Conservation (phyloP, 2,797 vertebrate genomes). For the Prunella strophiata region DNA sequence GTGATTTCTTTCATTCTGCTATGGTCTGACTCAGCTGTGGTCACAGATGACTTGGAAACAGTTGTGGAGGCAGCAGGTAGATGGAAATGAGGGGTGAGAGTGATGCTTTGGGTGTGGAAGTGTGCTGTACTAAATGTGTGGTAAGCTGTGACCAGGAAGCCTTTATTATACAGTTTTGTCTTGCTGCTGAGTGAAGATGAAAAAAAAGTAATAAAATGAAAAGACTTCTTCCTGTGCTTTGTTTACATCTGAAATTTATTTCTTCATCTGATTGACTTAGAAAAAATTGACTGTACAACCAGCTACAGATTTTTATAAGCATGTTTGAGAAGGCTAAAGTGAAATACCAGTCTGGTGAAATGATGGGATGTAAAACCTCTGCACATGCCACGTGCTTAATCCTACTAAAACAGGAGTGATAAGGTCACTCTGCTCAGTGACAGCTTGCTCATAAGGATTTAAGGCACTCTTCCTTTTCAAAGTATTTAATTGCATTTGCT, state of each 20-base stretch:
- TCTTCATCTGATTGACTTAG: neutral
- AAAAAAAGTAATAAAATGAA: neutral
- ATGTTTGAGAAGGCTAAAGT: neutral
- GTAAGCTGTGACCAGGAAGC: neutral
- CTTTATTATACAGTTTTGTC: neutral
- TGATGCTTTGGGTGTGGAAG: neutral
- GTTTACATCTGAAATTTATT: neutral
- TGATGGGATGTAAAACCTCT: neutral
- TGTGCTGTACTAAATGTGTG: rapidly evolving
- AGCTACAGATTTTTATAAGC: neutral
- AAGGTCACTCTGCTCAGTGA: neutral
- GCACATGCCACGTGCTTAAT: neutral
- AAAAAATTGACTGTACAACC: neutral
- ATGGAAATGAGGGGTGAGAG: neutral
- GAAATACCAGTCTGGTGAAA: neutral
- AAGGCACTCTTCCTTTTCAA: neutral
- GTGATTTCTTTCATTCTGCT: neutral
- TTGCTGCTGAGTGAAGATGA: neutral
- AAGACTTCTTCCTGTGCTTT: neutral
- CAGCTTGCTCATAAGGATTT: neutral
- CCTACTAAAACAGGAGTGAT: neutral
- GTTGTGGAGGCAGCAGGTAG: neutral
- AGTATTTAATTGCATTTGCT: neutral
- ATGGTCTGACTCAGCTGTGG: neutral
- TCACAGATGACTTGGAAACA: neutral